Evolutionary conservation across 2,888 invertebrate species (phyloP), one percentile per base, ranked within the genome.

Genomic region (Cantharis flavilabris): DNA sequence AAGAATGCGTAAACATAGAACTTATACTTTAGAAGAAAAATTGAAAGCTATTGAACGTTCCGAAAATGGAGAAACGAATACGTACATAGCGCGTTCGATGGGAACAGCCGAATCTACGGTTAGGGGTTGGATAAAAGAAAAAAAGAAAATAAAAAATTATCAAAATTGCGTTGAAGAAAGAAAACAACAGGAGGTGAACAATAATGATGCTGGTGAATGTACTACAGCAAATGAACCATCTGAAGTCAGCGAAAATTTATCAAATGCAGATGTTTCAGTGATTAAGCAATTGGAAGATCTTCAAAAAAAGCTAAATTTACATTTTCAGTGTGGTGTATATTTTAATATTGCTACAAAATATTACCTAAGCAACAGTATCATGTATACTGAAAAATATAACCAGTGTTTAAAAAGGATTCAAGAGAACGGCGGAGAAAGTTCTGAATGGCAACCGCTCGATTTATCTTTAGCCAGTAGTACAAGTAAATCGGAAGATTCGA

Each of bases 111-210:
- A 49, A 49, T 49, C 49, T n/a, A 49, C 49, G 7, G 7, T 49
- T 49, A n/a, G 49, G 3, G 49, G 49, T n/a, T 49, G 49, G 49
- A 2, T 49, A 1, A 49, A 49, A n/a, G 49, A 7, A 7, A 49
- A n/a, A 2, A 7, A n/a, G 2, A 49, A 49, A 49, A n/a, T 49
- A 0, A 9, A 9, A 49, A 5, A 0, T 49, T 2, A 7, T 13
- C 9, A n/a, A 7, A n/a, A 0, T 7, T n/a, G 7, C 0, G 0
- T 0, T 7, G 7, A 7, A n/a, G 49, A 0, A n/a, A 49, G 49
- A 9, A 49, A 49, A 7, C 9, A n/a, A n/a, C 49, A 49, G 49
- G 9, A 49, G 7, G 0, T n/a, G n/a, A n/a, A 49, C 2, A 7
- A n/a, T 9, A 9, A 2, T 9, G 49, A 49, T n/a, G n/a, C 2